A percentile compares a stretch with the other conserved stretches of the same genome.
These are phyloP conservation scores for Acanthoscelides obtectus DNA, from an alignment of 2,888 invertebrate genomes.

Conservation along the genomic window DNA sequence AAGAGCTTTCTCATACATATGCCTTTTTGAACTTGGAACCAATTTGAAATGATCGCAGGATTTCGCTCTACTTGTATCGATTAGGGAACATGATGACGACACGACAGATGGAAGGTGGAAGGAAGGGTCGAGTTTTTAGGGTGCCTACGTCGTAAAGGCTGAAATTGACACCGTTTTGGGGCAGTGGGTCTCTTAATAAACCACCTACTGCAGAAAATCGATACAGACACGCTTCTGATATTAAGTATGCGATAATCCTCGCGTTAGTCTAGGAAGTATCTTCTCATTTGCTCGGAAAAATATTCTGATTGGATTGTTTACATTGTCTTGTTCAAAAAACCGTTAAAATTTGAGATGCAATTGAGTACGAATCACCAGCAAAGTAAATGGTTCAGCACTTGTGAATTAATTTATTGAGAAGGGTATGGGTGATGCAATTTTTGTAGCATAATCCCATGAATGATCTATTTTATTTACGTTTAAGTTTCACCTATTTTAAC, in stretches of 20 bases:
- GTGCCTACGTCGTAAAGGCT: conserved; percentile 13
- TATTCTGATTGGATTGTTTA: no score
- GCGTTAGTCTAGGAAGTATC: no score
- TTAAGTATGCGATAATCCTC: neutral
- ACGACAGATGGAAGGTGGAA: neutral
- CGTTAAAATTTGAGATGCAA: no score
- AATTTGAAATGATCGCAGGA: conserved; percentile 20
- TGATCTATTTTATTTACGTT: no score
- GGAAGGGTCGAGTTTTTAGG: conserved; percentile 7
- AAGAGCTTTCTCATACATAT: conserved; percentile 21
- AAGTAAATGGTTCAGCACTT: no score
- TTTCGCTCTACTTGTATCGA: conserved; percentile 18
- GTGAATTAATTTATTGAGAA: no score
- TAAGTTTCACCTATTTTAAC: no score
- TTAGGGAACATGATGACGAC: conserved; percentile 4
- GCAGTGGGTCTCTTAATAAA: conserved; percentile 15
- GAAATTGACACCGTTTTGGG: conserved; percentile 18
- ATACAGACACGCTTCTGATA: neutral
- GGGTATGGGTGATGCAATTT: no score
- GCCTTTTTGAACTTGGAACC: conserved; percentile 20
- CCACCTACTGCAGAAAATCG: neutral
- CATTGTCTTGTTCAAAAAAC: no score
- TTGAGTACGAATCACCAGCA: no score
- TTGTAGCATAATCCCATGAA: no score
- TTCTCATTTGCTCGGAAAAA: no score